Base-by-base conservation (phyloP, 2,797 vertebrate genomes). In the Takifugu ocellatus region DNA sequence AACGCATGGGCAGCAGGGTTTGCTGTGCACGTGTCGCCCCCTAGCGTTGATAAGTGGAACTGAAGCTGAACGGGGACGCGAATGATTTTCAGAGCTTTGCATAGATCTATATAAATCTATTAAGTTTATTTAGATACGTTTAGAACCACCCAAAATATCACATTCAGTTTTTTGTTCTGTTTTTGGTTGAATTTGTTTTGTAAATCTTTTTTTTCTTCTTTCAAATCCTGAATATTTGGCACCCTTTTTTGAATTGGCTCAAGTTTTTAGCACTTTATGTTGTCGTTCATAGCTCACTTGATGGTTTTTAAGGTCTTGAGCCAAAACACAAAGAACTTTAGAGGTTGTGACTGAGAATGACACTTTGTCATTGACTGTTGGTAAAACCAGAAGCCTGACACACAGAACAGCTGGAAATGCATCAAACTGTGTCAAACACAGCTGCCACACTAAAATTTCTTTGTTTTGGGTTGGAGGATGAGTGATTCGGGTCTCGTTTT, bases 221-320 rank as follows among this genome's bases (percentile, higher is more conserved):
- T 68, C 29, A 25, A 49, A 44, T 80, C 54, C 26, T 70, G 61
- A 9, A 53, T 61, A 54, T 74, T 68, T 68, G 61, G 49, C 59
- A 59, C 56, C 70, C 51, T n/a, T 72, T 76, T 66, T 81, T 84
- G 76, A 68, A 65, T 78, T 82, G 76, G 75, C 79, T 87, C 83
- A 66, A 69, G 61, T 67, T 72, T 39, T 70, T 70, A 81, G 84
- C 87, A 90, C 86, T 88, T 89, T 85, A 84, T 57, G 63, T 64
- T 71, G 81, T 72, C 59, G 54, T 72, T 76, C 70, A 68, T 50
- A 51, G 67, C 67, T 54, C 52, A 72, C 21, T 31, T 59, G 66
- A 64, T 74, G 62, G 53, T 66, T 74, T 59, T 47, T 78, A 86
- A 87, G 83, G 82, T 78, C 81, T 87, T 56, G 63, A 81, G 77